Percentiles rank a stretch among this genome's conserved stretches.
Evolutionary conservation across 2,113 vertebrate genomes (phyloP).

Genomic region (Sprattus sprattus): DNA sequence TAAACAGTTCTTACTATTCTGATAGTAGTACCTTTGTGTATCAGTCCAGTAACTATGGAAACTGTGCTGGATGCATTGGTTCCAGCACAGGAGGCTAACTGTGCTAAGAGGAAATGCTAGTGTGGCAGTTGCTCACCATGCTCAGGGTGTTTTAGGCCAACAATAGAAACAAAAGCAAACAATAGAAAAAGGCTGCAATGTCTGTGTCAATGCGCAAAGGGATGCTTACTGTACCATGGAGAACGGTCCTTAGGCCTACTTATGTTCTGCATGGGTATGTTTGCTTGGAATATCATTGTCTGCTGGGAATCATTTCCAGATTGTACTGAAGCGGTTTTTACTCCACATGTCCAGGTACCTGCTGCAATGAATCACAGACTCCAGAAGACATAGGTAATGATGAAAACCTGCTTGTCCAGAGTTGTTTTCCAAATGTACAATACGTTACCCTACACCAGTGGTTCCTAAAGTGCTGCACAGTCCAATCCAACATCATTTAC

Average conservation of each 20-base stretch:
- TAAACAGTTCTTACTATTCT: background rate
- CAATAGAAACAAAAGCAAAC: no score
- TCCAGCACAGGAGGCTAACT: background rate
- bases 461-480: no score
- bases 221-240: background rate
- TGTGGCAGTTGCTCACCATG: no score
- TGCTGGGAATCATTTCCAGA: no score
- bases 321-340: background rate
- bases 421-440: background rate
- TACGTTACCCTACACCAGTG: background rate
- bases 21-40: no score
- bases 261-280: no score
- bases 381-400: background rate
- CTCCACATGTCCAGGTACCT: background rate
- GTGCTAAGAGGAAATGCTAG: no score
- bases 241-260: background rate
- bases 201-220: background rate
- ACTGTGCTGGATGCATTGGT: background rate
- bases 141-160: no score
- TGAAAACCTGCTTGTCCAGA: background rate
- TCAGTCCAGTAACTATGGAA: no score
- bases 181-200: no score
- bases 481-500: no score
- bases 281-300: no score
- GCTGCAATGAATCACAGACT: background rate